Conservation (phyloP, 1,140 invertebrate species). For the Alviniconcha marisindica region DNA sequence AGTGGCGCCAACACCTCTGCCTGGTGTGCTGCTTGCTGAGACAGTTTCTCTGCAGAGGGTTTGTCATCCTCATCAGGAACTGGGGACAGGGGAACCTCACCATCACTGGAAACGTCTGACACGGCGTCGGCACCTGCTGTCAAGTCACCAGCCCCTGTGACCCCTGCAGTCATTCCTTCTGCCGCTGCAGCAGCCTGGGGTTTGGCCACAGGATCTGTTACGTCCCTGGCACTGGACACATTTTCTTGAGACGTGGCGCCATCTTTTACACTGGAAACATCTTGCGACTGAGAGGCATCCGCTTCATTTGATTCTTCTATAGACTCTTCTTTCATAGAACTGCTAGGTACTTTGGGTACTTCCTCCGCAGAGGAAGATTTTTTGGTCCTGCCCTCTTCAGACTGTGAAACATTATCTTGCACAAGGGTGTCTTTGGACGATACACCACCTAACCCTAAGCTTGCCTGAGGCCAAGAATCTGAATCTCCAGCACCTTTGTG, state of each 20-base stretch:
- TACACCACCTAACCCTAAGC: background rate
- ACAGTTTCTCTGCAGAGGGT: conserved; percentile 1
- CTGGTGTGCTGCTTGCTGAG: conserved; percentile 28
- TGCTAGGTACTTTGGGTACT: too few species aligned
- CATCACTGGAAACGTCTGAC: conserved; percentile 23
- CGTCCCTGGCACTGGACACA: background rate
- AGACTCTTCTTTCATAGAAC: background rate
- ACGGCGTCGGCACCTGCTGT: conserved; percentile 6
- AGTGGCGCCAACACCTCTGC: conserved; percentile 7
- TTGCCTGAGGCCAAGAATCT: background rate
- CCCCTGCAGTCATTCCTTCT: background rate
- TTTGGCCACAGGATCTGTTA: too few species aligned
- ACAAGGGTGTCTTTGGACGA: background rate
- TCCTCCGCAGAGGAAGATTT: too few species aligned
- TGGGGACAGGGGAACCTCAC: conserved; percentile 21
- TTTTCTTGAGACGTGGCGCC: background rate
- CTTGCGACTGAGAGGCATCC: conserved; percentile 1
- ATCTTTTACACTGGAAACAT: background rate
- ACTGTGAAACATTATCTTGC: background rate
- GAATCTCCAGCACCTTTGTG: background rate
- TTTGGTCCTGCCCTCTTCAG: too few species aligned
- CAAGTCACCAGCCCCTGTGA: background rate
- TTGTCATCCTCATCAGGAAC: conserved; percentile 34
- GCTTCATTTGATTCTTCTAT: conserved; percentile 21
- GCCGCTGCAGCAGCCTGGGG: background rate